A percentile compares a stretch with the other conserved stretches of the same genome.
Evolutionary conservation across 2,113 vertebrate genomes (phyloP).

Genomic region (Protobothrops mucrosquamatus): DNA sequence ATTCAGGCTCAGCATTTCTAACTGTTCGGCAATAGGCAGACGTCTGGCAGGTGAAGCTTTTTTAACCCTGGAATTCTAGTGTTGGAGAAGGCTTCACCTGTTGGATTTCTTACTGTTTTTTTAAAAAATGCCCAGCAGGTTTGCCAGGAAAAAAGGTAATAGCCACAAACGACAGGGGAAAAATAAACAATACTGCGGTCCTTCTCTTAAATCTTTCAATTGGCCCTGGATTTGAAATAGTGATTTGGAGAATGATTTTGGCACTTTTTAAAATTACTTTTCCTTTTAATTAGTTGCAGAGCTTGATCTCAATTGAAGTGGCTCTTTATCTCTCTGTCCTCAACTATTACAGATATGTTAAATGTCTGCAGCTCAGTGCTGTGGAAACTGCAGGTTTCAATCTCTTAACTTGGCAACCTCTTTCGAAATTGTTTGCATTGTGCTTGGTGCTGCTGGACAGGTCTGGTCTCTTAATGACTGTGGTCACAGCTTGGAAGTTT

Average conservation of each 20-base stretch:
- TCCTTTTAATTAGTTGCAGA: background rate
- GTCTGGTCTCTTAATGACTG: background rate
- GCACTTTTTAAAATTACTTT: background rate
- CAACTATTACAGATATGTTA: background rate
- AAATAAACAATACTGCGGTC: background rate
- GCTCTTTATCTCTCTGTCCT: background rate
- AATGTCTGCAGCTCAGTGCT: background rate
- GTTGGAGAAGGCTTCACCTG: background rate
- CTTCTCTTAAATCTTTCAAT: background rate
- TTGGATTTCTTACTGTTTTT: background rate
- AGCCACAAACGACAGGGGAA: background rate
- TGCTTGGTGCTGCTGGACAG: background rate
- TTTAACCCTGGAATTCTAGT: background rate
- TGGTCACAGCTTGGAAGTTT: background rate
- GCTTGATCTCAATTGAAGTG: background rate
- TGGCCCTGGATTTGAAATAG: background rate
- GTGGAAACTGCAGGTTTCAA: background rate
- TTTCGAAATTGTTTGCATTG: background rate
- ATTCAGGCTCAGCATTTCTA: accelerated
- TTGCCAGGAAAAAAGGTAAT: background rate
- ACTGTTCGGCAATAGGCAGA: background rate
- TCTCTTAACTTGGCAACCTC: background rate
- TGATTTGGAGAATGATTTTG: background rate
- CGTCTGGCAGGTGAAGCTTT: background rate
- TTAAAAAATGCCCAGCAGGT: background rate